Evolutionary conservation across 2,888 invertebrate genomes (phyloP), one percentile per base, ranked within the genome.

Genomic region (Pristionchus exspectatus): DNA sequence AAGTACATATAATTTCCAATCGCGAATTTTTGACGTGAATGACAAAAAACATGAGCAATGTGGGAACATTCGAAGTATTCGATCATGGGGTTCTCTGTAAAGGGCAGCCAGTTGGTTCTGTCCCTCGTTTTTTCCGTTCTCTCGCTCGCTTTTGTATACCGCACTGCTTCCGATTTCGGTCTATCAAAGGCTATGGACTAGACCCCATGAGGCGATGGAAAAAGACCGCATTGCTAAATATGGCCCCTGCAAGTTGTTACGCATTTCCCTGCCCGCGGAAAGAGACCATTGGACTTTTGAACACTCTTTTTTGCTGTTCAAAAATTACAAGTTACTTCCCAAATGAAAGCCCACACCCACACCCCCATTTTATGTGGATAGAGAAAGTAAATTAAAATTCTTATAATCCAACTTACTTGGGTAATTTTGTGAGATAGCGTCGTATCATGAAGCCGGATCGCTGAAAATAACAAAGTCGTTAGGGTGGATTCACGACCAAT

Each of bases 401-500:
- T 38, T 5, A 63, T 9, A 63, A 12, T 50, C 27, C 81, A 50
- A 54, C 81, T 81, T 24, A 54, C 81, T 27, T 12, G n/a, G 81
- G 81, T 54, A 54, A 21, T 27, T 81, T 81, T 7, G 44, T 81
- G n/a, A 81, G 81, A n/a, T 81, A 81, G 24, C 81, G 30, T 50
- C 81, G 81, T 27, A 81, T 81, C 14, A 81, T 16, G 81, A 81
- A 81, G 81, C 81, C 81, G 50, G 33, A 24, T 44, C 74, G 44
- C 81, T 81, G 44, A 14, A 81, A 81, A 50, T 27, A 81, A 81
- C 81, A 81, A 81, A 44, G 81, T 81, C 81, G 81, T 81, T 74
- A 81, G n/a, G 33, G 69, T 7, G 50, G 44, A n/a, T 77, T 44
- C 50, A 81, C 81, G 44, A n/a, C 81, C 81, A 54, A 54, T 50